Evolutionary conservation across 2,888 invertebrate genomes (phyloP).

Genomic region (Anoplius nigerrimus): DNA sequence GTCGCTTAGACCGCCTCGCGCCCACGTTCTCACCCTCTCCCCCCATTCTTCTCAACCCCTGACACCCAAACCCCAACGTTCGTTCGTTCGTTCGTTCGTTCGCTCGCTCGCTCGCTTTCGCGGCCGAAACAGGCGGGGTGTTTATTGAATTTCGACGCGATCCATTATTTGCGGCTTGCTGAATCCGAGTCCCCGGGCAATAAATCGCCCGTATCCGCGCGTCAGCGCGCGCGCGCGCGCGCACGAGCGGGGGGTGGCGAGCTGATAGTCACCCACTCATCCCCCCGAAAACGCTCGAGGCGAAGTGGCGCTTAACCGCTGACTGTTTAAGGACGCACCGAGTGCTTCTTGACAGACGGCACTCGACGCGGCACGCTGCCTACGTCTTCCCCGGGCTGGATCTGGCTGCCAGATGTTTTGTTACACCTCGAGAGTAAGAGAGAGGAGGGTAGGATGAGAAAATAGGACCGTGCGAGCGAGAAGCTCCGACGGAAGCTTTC

Average conservation of each 20-base stretch:
- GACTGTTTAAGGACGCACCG: conserved; percentile 12
- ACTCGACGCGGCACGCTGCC: not conserved
- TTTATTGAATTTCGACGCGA: conserved; percentile 41
- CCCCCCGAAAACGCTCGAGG: conserved; percentile 12
- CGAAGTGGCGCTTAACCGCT: conserved; percentile 10
- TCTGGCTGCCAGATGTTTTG: not conserved
- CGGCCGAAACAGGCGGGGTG: conserved; percentile 10
- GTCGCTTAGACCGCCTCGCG: not conserved
- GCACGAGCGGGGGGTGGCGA: not conserved
- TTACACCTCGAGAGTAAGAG: not conserved
- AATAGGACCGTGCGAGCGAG: no score
- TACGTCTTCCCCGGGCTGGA: not conserved
- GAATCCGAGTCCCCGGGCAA: conserved; percentile 31
- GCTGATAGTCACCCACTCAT: not conserved
- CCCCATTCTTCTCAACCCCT: not conserved
- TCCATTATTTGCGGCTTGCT: conserved; percentile 39
- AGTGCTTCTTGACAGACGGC: conserved; percentile 5
- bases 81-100: not conserved
- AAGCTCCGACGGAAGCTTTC: no score
- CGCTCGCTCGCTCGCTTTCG: not conserved
- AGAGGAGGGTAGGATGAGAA: no score
- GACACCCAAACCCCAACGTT: not conserved
- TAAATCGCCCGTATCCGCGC: conserved; percentile 29
- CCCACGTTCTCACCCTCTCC: not conserved
- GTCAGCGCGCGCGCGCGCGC: not conserved